These are phyloP conservation scores for Pomacea canaliculata DNA, from an alignment of 2,888 invertebrate genomes.

Conservation along the genomic window DNA sequence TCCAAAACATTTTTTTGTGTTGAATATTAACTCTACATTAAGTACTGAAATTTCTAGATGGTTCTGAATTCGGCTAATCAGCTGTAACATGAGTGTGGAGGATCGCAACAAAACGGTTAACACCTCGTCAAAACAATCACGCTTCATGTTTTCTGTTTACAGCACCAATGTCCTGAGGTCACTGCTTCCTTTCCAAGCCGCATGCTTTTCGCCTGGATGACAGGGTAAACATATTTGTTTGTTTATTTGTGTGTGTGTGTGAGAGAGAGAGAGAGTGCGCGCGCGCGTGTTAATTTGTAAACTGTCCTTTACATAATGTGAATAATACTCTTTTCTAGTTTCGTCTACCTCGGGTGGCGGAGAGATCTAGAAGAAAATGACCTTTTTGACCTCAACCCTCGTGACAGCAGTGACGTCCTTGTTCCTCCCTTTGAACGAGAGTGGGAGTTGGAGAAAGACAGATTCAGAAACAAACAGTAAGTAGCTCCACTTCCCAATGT, in stretches of 20 bases:
- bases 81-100: no score
- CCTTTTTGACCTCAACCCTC: conserved; percentile 63
- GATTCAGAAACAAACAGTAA: conserved; percentile 31
- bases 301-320: no score
- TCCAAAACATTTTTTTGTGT: no score
- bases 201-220: conserved; percentile 67
- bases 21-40: no score
- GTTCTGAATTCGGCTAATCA: no score
- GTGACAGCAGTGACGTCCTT: conserved; percentile 50
- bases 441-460: conserved; percentile 43
- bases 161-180: conserved; percentile 67
- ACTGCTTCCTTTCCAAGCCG: conserved; percentile 65
- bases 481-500: neutral
- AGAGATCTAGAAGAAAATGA: conserved; percentile 62
- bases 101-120: no score
- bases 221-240: conserved; percentile 42
- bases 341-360: conserved; percentile 63
- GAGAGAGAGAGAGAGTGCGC: no score
- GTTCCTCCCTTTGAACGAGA: conserved; percentile 44
- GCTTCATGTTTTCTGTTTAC: conserved; percentile 17
- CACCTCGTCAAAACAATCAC: no score
- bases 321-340: conserved; percentile 34
- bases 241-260: no score
- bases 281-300: no score
- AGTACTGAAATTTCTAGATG: no score